Conservation (phyloP, 2,888 invertebrate species). For the Synergus gifuensis region DNA sequence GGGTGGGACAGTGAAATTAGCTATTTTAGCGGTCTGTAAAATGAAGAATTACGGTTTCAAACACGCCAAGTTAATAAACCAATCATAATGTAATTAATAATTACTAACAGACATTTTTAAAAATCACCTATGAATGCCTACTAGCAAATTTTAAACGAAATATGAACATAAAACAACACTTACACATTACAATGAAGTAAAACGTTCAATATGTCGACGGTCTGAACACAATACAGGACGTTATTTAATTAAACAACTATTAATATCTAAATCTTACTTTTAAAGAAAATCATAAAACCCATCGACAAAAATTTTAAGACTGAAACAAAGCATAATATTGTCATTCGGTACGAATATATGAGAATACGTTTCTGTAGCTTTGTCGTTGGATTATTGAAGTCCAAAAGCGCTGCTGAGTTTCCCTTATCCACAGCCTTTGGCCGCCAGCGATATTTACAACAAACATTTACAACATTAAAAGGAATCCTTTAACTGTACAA, state of each 20-base stretch:
- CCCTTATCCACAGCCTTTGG: slow-evolving; percentile 7
- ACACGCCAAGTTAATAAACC: background rate
- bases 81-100: background rate
- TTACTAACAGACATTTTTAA: background rate
- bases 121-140: background rate
- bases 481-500: background rate
- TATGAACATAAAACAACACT: background rate
- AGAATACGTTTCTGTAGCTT: background rate
- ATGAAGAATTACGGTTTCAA: background rate
- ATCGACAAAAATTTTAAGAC: background rate
- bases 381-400: background rate
- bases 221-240: background rate
- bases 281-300: background rate
- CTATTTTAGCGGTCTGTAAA: background rate
- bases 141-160: background rate
- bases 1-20: background rate
- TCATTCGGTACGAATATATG: background rate
- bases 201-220: background rate
- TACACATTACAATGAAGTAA: background rate
- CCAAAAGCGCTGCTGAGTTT: background rate
- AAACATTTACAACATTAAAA: slow-evolving; percentile 6
- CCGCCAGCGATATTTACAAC: slow-evolving; percentile 10
- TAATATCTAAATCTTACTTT: background rate
- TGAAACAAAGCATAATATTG: background rate
- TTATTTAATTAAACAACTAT: background rate